Conservation (phyloP, 2,113 vertebrate species). For the Platysternon megacephalum region DNA sequence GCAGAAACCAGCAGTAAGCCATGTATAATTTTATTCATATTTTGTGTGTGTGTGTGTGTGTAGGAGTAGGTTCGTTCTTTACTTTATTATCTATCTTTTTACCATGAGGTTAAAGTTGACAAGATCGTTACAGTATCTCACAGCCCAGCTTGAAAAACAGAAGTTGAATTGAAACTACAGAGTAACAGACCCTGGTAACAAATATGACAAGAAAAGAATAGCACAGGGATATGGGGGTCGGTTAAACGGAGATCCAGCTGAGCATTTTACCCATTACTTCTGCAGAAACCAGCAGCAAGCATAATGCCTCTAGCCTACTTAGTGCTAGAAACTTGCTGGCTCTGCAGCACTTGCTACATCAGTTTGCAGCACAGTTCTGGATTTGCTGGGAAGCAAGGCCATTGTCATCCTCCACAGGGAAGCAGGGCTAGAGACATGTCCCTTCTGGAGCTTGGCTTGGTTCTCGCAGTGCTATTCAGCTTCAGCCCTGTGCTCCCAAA, state of each 20-base stretch:
- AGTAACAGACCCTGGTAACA: not conserved
- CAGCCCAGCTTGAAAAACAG: not conserved
- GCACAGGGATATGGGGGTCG: not conserved
- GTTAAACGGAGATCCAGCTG: not conserved
- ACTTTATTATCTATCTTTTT: not conserved
- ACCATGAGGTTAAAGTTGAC: not conserved
- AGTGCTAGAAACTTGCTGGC: constrained; percentile 9
- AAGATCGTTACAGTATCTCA: not conserved
- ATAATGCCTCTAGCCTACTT: not conserved
- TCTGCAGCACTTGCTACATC: not conserved
- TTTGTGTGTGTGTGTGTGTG: not conserved
- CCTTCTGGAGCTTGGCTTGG: not conserved
- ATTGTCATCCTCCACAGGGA: not conserved
- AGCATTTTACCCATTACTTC: not conserved
- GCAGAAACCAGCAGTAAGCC: not conserved
- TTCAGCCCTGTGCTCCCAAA: not conserved
- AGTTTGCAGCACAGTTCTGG: not conserved
- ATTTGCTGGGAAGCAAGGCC: not conserved
- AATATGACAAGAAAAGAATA: not conserved
- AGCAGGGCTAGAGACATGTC: not conserved
- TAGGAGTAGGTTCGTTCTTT: not conserved
- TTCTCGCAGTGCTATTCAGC: not conserved
- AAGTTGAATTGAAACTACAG: not conserved
- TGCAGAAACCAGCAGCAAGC: constrained; percentile 44
- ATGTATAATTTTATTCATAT: not conserved